Evolutionary conservation across 2,888 invertebrate genomes (phyloP).

Genomic region (Lycophotia porphyrea): DNA sequence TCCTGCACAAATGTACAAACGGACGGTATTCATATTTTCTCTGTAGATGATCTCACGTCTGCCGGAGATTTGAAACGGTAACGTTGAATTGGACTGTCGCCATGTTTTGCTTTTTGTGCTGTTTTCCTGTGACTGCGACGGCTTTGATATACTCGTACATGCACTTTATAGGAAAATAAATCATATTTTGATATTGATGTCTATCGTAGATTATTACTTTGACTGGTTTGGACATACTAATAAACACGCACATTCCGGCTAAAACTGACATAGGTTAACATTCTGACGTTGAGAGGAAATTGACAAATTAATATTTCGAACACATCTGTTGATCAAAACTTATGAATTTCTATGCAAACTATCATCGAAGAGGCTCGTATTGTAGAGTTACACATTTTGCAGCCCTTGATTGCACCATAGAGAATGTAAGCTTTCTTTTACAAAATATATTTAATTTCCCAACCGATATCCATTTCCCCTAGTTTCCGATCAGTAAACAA

Average conservation of each 20-base stretch:
- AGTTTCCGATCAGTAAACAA: slow-evolving; percentile 12
- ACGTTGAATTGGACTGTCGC: slow-evolving; percentile 4
- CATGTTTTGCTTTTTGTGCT: background rate
- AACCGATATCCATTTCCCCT: background rate
- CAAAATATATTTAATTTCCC: background rate
- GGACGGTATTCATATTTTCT: slow-evolving; percentile 24
- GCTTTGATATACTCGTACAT: background rate
- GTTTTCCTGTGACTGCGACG: background rate
- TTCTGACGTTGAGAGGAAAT: background rate
- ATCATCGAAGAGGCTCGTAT: background rate
- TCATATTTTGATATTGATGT: background rate
- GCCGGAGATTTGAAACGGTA: slow-evolving; percentile 13
- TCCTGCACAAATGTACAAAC: slow-evolving; percentile 10
- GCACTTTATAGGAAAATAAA: background rate
- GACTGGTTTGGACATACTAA: background rate
- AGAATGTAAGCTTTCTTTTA: background rate
- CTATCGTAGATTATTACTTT: background rate
- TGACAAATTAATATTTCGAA: background rate
- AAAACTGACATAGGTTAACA: background rate
- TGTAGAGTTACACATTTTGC: background rate
- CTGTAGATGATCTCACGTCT: slow-evolving; percentile 35
- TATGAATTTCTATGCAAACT: background rate
- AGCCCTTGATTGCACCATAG: background rate
- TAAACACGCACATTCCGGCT: background rate
- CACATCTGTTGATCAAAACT: background rate